Percentiles rank a stretch among this genome's conserved stretches.
Conservation (phyloP, 2,113 vertebrate genomes). For the Phrynosoma platyrhinos region DNA sequence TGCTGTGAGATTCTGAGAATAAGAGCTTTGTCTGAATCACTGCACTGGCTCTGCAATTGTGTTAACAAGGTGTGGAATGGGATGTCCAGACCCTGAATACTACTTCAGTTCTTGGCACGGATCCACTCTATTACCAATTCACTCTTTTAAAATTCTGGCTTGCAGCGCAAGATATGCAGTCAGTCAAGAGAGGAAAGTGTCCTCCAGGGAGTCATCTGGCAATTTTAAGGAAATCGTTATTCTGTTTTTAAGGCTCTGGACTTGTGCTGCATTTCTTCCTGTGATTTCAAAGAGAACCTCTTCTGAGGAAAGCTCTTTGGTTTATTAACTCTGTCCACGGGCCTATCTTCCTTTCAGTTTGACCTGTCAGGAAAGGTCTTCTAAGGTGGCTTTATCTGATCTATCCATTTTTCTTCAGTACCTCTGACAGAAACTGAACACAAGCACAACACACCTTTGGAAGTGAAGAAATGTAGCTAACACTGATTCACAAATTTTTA, state of each 20-base stretch:
- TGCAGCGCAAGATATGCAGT: neutral
- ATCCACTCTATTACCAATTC: slow-evolving; percentile 12
- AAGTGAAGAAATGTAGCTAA: neutral
- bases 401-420: slow-evolving; percentile 7
- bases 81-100: neutral
- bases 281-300: slow-evolving; percentile 5
- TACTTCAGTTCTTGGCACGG: neutral
- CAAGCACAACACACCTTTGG: neutral
- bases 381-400: slow-evolving; percentile 8
- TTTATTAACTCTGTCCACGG: neutral
- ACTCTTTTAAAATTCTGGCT: slow-evolving; percentile 5
- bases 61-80: slow-evolving; percentile 31
- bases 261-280: neutral
- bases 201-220: neutral
- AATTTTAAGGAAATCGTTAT: slow-evolving; percentile 24
- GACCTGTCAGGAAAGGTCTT: neutral
- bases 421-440: neutral
- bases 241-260: neutral
- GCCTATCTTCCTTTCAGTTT: slow-evolving; percentile 18
- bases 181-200: neutral
- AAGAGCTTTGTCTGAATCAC: neutral
- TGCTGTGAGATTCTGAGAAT: neutral
- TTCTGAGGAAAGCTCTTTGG: neutral
- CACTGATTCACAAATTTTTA: slow-evolving; percentile 6
- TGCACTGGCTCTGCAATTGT: neutral